Percentiles rank a stretch among this genome's conserved stretches.
phyloP scores from a whole-genome alignment of 1,140 invertebrate species.

The Dolichoris vasculosae region DNA sequence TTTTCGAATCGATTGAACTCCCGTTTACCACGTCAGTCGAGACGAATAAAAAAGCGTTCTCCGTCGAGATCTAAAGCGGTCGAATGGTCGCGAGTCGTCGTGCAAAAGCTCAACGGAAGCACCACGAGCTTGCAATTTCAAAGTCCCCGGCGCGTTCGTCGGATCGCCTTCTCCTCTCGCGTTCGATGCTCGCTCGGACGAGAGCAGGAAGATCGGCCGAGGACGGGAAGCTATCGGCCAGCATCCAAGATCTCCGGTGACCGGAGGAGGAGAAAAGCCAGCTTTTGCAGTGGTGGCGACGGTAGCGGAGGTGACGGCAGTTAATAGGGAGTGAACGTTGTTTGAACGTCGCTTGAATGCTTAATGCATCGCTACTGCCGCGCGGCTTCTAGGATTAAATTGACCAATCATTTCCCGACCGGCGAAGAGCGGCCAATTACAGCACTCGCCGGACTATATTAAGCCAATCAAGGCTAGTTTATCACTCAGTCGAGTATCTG shows the following conservation, averaged over 20 bases:
- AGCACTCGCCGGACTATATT: slow-evolving; percentile 71
- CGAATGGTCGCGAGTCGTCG: too few species aligned
- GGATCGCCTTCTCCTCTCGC: too few species aligned
- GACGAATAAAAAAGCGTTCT: too few species aligned
- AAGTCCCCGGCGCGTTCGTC: too few species aligned
- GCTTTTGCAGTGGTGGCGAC: slow-evolving; percentile 22
- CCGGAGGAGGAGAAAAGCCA: slow-evolving; percentile 11
- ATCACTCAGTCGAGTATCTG: slow-evolving; percentile 72
- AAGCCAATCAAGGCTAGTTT: slow-evolving; percentile 75
- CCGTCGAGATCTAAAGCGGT: too few species aligned
- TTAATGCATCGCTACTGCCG: slow-evolving; percentile 57
- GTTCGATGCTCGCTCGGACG: too few species aligned
- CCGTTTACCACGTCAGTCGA: too few species aligned
- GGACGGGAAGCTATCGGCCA: background rate
- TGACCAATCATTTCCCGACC: slow-evolving; percentile 74
- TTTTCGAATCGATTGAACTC: too few species aligned
- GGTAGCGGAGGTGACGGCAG: slow-evolving; percentile 47
- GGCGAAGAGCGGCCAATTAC: slow-evolving; percentile 72
- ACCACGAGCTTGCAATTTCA: too few species aligned
- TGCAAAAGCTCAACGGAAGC: too few species aligned
- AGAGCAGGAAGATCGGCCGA: slow-evolving; percentile 29
- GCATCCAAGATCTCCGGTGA: slow-evolving; percentile 28
- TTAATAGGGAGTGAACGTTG: slow-evolving; percentile 73
- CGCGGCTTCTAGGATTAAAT: slow-evolving; percentile 70
- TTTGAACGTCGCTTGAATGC: slow-evolving; percentile 65